Percentiles rank a stretch among this genome's conserved stretches.
These are phyloP conservation scores for Mylabris phalerata DNA, from an alignment of 1,140 invertebrate species.

Conservation along the genomic window DNA sequence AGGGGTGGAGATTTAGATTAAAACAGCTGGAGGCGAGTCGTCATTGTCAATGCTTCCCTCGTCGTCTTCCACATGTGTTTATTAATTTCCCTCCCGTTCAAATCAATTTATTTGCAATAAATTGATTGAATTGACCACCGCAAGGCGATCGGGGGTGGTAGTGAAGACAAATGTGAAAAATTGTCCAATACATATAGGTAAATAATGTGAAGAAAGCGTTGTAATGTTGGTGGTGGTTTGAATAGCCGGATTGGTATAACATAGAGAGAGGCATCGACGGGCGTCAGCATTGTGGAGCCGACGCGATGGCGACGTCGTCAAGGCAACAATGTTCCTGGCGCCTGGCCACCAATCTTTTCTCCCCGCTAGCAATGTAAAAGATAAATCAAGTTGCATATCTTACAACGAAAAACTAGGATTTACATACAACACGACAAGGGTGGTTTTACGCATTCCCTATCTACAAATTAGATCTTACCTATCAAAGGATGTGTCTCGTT, in stretches of 20 bases:
- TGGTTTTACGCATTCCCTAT: conserved; percentile 23
- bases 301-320: conserved; percentile 34
- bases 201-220: conserved; percentile 9
- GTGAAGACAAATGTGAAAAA: conserved; percentile 9
- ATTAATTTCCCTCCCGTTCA: no score
- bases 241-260: no score
- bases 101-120: no score
- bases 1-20: no score
- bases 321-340: conserved; percentile 30
- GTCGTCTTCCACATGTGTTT: no score
- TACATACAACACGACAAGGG: conserved; percentile 29
- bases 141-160: no score
- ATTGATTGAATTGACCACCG: no score
- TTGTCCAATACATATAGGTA: conserved; percentile 1
- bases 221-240: conserved; percentile 1
- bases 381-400: conserved; percentile 36
- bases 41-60: no score
- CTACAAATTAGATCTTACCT: conserved; percentile 21
- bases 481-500: background rate
- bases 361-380: conserved; percentile 24
- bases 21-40: no score
- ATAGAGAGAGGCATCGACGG: conserved; percentile 2
- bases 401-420: conserved; percentile 33
- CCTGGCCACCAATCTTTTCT: conserved; percentile 28
- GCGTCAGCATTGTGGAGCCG: conserved; percentile 11